Conservation (phyloP, 2,888 invertebrate species). For the Scelioninae gen. 2 region DNA sequence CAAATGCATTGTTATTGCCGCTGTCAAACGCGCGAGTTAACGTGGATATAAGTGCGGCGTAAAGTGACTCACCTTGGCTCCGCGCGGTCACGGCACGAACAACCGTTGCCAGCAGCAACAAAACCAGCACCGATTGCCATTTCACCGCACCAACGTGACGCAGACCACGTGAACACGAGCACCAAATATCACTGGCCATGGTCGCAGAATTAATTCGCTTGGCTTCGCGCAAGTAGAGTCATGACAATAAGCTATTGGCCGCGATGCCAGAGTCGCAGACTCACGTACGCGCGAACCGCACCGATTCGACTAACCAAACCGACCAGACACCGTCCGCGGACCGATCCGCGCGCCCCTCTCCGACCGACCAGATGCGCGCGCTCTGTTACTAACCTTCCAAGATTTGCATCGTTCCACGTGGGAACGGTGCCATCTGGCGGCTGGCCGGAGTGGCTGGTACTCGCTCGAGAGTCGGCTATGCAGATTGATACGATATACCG, state of each 20-base stretch:
- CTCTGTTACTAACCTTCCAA: not conserved
- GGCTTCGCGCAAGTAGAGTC: constrained; percentile 63
- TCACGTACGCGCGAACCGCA: constrained; percentile 62
- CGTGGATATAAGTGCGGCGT: constrained; percentile 23
- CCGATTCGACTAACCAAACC: constrained; percentile 61
- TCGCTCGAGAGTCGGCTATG: no score
- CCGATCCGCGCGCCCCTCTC: constrained; percentile 1
- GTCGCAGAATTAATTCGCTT: constrained; percentile 54
- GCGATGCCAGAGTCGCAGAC: constrained; percentile 52
- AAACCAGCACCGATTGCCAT: constrained; percentile 63
- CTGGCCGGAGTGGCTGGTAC: no score
- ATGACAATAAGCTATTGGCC: constrained; percentile 61
- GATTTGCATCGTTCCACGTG: not conserved
- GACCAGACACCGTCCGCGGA: constrained; percentile 10
- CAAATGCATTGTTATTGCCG: constrained; percentile 38
- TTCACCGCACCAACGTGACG: constrained; percentile 62
- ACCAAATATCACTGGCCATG: constrained; percentile 70
- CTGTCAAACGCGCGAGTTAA: constrained; percentile 36
- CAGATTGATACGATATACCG: no score
- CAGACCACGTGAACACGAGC: constrained; percentile 49
- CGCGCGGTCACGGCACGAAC: constrained; percentile 63
- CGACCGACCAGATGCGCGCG: constrained; percentile 4
- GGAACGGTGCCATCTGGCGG: not conserved
- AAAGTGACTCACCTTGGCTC: constrained; percentile 68
- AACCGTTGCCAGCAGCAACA: constrained; percentile 65